Percentiles rank a stretch among this genome's conserved stretches.
Conservation (phyloP, 2,113 vertebrate genomes). For the Thermophis baileyi region DNA sequence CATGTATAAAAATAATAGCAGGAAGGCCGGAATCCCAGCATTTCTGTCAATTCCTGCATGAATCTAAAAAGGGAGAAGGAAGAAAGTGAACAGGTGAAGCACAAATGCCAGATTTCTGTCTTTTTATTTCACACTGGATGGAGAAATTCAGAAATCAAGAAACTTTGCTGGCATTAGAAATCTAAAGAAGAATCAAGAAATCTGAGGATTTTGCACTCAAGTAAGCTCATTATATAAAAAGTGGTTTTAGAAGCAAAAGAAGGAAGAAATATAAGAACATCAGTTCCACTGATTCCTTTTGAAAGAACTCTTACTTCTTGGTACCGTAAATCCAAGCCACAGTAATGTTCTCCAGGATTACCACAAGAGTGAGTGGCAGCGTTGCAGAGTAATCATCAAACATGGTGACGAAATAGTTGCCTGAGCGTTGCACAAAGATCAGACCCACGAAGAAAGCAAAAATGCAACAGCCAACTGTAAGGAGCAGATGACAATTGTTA, state of each 20-base stretch:
- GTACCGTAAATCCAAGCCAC: slow-evolving; percentile 98
- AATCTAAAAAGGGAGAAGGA: slow-evolving; percentile 73
- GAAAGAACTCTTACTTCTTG: slow-evolving; percentile 80
- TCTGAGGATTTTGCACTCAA: background rate
- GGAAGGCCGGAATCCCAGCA: slow-evolving; percentile 93
- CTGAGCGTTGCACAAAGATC: slow-evolving; percentile 96
- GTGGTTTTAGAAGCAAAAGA: background rate
- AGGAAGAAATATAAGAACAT: background rate
- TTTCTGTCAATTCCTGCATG: slow-evolving; percentile 97
- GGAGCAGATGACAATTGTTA: slow-evolving; percentile 42
- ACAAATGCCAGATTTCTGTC: background rate
- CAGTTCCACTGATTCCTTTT: background rate
- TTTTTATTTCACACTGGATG: fast-evolving
- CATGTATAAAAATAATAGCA: slow-evolving; percentile 93
- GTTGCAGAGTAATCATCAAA: slow-evolving; percentile 98
- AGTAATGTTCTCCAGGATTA: slow-evolving; percentile 95
- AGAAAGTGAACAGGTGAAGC: fast-evolving
- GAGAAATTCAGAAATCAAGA: background rate
- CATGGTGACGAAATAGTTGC: slow-evolving; percentile 98
- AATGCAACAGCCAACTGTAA: slow-evolving; percentile 89
- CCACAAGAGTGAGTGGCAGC: slow-evolving; percentile 91
- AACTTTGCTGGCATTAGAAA: fast-evolving
- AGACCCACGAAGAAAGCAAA: slow-evolving; percentile 90
- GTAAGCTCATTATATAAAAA: background rate
- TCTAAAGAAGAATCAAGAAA: background rate